A percentile compares a stretch with the other conserved stretches of the same genome.
Conservation (phyloP, 2,113 vertebrate species). For the Brevimyrus niger region DNA sequence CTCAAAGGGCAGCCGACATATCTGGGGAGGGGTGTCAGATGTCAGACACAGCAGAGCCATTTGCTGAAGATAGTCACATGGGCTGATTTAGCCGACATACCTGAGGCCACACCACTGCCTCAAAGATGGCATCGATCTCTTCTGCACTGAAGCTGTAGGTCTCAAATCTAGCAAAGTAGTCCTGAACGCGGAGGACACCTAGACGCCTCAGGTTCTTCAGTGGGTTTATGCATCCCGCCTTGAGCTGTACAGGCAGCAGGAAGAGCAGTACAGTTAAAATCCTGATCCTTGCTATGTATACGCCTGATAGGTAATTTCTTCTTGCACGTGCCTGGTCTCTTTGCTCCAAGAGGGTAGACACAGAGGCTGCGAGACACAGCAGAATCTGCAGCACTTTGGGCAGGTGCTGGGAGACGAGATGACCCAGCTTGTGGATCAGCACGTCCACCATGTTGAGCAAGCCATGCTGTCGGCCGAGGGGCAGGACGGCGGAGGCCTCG, state of each 20-base stretch:
- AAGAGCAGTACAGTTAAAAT: neutral
- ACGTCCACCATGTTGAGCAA: slow-evolving; percentile 78
- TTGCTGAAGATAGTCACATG: too few relatives aligned
- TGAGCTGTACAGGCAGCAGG: slow-evolving; percentile 62
- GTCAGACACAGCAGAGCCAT: neutral
- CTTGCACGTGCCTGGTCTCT: slow-evolving; percentile 71
- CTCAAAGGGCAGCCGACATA: slow-evolving; percentile 79
- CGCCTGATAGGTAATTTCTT: neutral
- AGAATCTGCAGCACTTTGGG: slow-evolving; percentile 87
- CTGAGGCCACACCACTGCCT: slow-evolving; percentile 87
- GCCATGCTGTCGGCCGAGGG: slow-evolving; percentile 85
- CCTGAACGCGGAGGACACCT: slow-evolving; percentile 74
- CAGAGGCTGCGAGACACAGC: slow-evolving; percentile 74
- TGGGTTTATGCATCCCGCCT: slow-evolving; percentile 72
- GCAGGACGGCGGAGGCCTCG: slow-evolving; percentile 70
- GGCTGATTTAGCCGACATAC: slow-evolving; percentile 45
- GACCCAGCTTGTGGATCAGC: slow-evolving; percentile 82
- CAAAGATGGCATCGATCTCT: slow-evolving; percentile 82
- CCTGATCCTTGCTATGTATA: neutral
- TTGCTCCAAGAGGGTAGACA: slow-evolving; percentile 67
- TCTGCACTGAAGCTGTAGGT: slow-evolving; percentile 73
- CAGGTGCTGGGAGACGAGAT: slow-evolving; percentile 73
- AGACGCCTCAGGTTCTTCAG: slow-evolving; percentile 88
- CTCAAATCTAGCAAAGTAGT: slow-evolving; percentile 82
- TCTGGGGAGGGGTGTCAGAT: slow-evolving; percentile 41